These are phyloP conservation scores for Halocaridina rubra DNA, from an alignment of 2,888 invertebrate genomes.

Conservation along the genomic window DNA sequence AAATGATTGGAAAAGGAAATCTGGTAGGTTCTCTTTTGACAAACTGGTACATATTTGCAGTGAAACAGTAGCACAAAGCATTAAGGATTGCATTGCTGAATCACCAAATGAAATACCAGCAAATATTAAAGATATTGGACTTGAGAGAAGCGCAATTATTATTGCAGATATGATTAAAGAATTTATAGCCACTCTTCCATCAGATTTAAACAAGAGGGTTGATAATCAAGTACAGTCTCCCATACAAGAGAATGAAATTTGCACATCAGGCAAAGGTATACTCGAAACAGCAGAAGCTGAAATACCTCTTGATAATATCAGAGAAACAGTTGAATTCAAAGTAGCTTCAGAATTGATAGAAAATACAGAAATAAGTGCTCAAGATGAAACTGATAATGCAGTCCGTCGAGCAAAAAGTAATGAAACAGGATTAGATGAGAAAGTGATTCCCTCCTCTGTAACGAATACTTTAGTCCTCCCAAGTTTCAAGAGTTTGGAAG, in stretches of 20 bases:
- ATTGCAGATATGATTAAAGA: slow-evolving; percentile 39
- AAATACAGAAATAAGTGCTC: neutral
- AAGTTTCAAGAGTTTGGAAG: neutral
- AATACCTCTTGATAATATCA: neutral
- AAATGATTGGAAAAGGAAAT: slow-evolving; percentile 23
- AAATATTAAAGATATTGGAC: slow-evolving; percentile 33
- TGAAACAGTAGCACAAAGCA: slow-evolving; percentile 40
- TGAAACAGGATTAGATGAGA: neutral
- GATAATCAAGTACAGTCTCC: neutral
- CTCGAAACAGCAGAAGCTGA: no score
- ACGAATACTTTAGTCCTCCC: neutral
- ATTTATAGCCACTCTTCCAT: slow-evolving; percentile 35
- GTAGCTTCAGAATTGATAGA: neutral
- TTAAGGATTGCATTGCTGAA: slow-evolving; percentile 27
- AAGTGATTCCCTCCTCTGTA: neutral
- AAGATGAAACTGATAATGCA: neutral
- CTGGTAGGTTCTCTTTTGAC: slow-evolving; percentile 30
- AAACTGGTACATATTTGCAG: slow-evolving; percentile 36
- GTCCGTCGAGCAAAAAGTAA: neutral
- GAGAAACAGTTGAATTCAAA: neutral
- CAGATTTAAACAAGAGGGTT: slow-evolving; percentile 3
- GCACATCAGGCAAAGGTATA: no score
- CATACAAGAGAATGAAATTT: neutral
- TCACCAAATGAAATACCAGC: slow-evolving; percentile 18
- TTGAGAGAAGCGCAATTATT: slow-evolving; percentile 28